Conservation (phyloP, 2,888 invertebrate genomes). For the Patella pellucida region DNA sequence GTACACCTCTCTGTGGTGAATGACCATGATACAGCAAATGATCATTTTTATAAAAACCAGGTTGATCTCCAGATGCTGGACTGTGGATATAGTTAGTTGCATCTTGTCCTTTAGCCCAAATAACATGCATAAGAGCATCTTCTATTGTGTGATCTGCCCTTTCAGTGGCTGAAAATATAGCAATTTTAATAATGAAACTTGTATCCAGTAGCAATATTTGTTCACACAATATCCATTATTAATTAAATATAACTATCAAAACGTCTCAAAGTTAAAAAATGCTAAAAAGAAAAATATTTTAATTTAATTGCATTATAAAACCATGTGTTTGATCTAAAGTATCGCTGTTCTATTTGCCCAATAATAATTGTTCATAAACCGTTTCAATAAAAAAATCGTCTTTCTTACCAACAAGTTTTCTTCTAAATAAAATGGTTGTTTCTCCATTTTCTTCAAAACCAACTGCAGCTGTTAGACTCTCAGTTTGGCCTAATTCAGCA, state of each 20-base stretch:
- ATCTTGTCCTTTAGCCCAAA: slow-evolving; percentile 95
- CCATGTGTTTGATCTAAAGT: too few relatives aligned
- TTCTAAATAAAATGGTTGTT: slow-evolving; percentile 91
- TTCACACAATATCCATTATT: too few relatives aligned
- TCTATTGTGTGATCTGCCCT: slow-evolving; percentile 88
- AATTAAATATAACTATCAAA: too few relatives aligned
- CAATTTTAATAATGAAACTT: too few relatives aligned
- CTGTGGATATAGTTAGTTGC: slow-evolving; percentile 80
- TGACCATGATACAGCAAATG: slow-evolving; percentile 96
- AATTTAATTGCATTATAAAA: too few relatives aligned
- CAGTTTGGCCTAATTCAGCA: slow-evolving; percentile 87
- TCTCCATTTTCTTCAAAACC: slow-evolving; percentile 86
- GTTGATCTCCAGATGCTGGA: slow-evolving; percentile 79
- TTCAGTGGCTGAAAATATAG: slow-evolving; percentile 76
- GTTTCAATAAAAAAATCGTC: too few relatives aligned
- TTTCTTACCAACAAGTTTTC: slow-evolving; percentile 75
- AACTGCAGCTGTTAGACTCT: slow-evolving; percentile 90
- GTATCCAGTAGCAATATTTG: too few relatives aligned
- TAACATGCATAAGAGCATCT: slow-evolving; percentile 87
- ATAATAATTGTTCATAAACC: too few relatives aligned
- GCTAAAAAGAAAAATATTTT: too few relatives aligned
- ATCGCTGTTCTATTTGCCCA: too few relatives aligned
- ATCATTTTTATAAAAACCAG: slow-evolving; percentile 86
- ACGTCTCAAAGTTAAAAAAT: too few relatives aligned
- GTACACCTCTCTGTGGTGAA: slow-evolving; percentile 83